A percentile compares a stretch with the other conserved stretches of the same genome.
phyloP scores from a whole-genome alignment of 2,888 invertebrate genomes.

The Aleiodes alternator region DNA sequence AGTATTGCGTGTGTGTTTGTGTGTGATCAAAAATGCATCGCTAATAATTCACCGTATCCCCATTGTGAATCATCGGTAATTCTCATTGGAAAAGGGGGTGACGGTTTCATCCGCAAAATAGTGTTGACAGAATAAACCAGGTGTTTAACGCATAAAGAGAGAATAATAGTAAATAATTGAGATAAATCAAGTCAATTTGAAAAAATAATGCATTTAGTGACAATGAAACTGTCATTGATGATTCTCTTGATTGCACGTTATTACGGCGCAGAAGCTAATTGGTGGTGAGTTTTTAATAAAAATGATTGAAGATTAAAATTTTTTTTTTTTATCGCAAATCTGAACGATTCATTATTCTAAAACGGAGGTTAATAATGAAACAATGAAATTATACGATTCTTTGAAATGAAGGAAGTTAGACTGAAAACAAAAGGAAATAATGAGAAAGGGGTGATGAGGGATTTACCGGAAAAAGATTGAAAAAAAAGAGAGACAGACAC shows the following conservation, averaged over 20 bases:
- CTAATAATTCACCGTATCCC: background rate
- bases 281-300: constrained; percentile 69
- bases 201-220: constrained; percentile 12
- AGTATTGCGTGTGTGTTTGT: constrained; percentile 18
- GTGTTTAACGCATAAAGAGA: background rate
- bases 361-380: background rate
- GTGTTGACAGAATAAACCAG: background rate
- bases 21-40: constrained; percentile 30
- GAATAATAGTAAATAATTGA: background rate
- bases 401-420: background rate
- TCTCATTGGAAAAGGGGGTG: constrained; percentile 21
- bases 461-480: constrained; percentile 11
- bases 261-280: constrained; percentile 71
- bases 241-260: constrained; percentile 65
- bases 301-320: background rate
- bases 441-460: constrained; percentile 17
- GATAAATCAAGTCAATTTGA: background rate
- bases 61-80: constrained; percentile 27
- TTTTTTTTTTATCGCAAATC: background rate
- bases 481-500: constrained; percentile 27
- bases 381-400: constrained; percentile 7
- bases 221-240: constrained; percentile 43
- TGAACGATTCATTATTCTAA: constrained; percentile 18
- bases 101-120: background rate
- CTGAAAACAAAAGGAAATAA: constrained; percentile 17